phyloP scores from a whole-genome alignment of 1,140 invertebrate species.

The Leptopilina clavipes region DNA sequence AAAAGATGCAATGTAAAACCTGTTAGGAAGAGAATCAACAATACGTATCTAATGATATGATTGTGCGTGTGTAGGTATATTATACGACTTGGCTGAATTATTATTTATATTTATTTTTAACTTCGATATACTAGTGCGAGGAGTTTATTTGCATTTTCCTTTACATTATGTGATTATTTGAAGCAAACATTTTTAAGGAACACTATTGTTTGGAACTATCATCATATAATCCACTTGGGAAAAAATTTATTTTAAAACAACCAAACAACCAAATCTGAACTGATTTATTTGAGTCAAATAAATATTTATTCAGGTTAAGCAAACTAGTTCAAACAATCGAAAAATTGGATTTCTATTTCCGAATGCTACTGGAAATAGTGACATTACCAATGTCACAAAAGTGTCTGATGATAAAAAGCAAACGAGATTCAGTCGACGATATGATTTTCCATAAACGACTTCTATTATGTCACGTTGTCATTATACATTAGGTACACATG shows the following conservation, averaged over 20 bases:
- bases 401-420: neutral
- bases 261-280: no score
- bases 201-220: no score
- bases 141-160: neutral
- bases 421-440: neutral
- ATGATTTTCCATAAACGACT: conserved; percentile 1
- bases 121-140: neutral
- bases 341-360: no score
- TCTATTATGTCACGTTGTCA: conserved; percentile 37
- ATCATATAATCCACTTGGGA: no score
- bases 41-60: neutral
- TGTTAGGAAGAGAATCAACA: conserved; percentile 19
- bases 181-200: no score
- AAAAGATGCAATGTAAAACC: conserved; percentile 6
- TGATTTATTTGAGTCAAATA: no score
- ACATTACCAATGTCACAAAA: no score
- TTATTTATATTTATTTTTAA: neutral
- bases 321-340: no score
- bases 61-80: neutral
- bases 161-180: neutral
- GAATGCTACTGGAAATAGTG: no score
- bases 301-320: no score
- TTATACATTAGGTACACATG: conserved; percentile 9
- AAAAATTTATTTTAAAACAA: no score
- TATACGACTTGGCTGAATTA: no score